Conservation (phyloP, 2,797 vertebrate genomes). For the Spatula versicolor region DNA sequence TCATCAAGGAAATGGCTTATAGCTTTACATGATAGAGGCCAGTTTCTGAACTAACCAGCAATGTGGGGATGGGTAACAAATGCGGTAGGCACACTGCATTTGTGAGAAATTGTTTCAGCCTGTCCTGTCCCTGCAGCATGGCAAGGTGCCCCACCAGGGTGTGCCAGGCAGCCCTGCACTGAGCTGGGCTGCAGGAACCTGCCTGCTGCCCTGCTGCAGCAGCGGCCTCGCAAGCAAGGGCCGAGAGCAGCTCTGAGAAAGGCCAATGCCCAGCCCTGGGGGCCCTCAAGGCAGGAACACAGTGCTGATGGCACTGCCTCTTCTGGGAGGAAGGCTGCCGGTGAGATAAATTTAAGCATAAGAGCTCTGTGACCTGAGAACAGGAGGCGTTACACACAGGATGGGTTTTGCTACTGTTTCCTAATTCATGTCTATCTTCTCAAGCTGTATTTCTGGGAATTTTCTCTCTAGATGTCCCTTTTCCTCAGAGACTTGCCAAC, state of each 20-base stretch:
- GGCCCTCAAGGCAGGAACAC: not conserved
- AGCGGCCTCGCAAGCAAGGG: not conserved
- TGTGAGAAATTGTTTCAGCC: not conserved
- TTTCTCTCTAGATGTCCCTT: not conserved
- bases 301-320: not conserved
- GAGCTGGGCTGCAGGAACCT: not conserved
- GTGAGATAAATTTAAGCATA: not conserved
- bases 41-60: not conserved
- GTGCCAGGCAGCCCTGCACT: not conserved
- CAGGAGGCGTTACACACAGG: not conserved
- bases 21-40: not conserved
- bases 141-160: not conserved
- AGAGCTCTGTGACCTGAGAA: not conserved
- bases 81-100: accelerated
- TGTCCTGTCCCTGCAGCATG: not conserved
- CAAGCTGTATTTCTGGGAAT: not conserved
- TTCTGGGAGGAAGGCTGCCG: not conserved
- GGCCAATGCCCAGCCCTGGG: not conserved
- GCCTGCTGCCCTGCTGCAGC: not conserved
- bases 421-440: not conserved
- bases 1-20: not conserved
- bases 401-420: not conserved
- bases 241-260: not conserved
- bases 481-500: not conserved
- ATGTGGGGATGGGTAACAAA: not conserved